Evolutionary conservation across 2,113 vertebrate genomes (phyloP), one percentile per base, ranked within the genome.

Genomic region (Misgurnus mizolepis): DNA sequence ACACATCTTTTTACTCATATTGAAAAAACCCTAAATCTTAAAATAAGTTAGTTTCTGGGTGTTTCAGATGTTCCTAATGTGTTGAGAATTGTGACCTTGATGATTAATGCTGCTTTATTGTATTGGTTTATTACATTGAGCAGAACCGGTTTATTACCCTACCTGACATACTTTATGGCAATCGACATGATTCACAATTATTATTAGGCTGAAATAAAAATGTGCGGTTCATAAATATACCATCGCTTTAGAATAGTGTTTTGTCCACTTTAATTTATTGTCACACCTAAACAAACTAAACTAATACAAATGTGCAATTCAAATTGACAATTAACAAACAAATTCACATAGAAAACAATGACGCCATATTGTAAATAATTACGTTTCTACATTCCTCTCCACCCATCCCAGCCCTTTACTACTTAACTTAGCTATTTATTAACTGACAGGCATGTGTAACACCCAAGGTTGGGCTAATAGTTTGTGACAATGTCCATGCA

Each of bases 371-470:
- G 43, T 17, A 73, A 22, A 60, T 58, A 58, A 73, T 8, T 5
- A 8, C 5, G 17, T 58, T 56, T 72, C 41, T 43, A 43, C 70
- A 73, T 73, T 73, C 53, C 55, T 43, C 55, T 60, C 17, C 70
- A 14, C 70, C 70, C 53, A 56, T 56, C 15, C 53, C 70, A 60
- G 39, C 53, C n/a, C 55, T 43, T 9, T 58, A 3, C 55, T 22
- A 43, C 17, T 39, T 2, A 11, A 39, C 69, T 18, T 72, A 12
- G 4, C n/a, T 60, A 22, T 9, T 73, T 55, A 60, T 18, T 72
- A 72, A 72, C 53, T 72, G 70, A 72, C 53, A 43, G 17, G 5
- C 27, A 27, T 73, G 39, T 43, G 70, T 73, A 17, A 73, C 70
- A 22, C 55, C 39, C 70, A 60, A 22, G 55, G 53, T 60, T 73